Conservation (phyloP, 2,113 vertebrate species). For the Tor tambroides region DNA sequence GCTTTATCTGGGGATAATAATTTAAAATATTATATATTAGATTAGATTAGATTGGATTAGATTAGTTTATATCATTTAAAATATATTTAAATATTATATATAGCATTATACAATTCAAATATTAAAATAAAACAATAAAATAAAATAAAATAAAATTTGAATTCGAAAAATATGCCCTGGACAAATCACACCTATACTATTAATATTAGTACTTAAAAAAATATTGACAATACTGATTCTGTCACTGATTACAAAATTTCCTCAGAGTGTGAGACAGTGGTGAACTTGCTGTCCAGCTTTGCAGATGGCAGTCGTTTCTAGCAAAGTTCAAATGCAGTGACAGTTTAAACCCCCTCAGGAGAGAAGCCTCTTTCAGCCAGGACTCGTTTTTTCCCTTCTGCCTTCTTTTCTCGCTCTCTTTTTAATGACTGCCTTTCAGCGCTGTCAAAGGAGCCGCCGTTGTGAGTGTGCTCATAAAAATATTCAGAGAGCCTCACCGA, state of each 20-base stretch:
- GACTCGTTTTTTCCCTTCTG: conserved; percentile 30
- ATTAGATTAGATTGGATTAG: background rate
- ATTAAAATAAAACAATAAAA: too few relatives aligned
- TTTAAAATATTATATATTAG: background rate
- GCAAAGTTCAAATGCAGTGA: conserved; percentile 38
- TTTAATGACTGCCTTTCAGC: conserved; percentile 53
- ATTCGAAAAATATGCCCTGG: background rate
- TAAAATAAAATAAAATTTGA: background rate
- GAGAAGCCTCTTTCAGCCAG: conserved; percentile 43
- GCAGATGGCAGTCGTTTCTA: conserved; percentile 21
- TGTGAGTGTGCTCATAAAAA: conserved; percentile 43
- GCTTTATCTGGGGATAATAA: background rate
- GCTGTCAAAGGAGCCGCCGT: conserved; percentile 48
- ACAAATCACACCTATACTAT: background rate
- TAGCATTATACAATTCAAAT: background rate
- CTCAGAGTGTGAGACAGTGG: background rate
- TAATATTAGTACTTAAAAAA: background rate
- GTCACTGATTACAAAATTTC: conserved; percentile 1
- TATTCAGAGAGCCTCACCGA: conserved; percentile 54
- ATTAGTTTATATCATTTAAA: background rate
- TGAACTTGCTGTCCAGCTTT: conserved; percentile 16
- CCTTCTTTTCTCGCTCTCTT: conserved; percentile 40
- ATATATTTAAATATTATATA: background rate
- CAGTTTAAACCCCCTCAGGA: conserved; percentile 41
- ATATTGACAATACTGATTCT: background rate